Conservation (phyloP, 2,888 invertebrate genomes). For the Aethes cnicana region DNA sequence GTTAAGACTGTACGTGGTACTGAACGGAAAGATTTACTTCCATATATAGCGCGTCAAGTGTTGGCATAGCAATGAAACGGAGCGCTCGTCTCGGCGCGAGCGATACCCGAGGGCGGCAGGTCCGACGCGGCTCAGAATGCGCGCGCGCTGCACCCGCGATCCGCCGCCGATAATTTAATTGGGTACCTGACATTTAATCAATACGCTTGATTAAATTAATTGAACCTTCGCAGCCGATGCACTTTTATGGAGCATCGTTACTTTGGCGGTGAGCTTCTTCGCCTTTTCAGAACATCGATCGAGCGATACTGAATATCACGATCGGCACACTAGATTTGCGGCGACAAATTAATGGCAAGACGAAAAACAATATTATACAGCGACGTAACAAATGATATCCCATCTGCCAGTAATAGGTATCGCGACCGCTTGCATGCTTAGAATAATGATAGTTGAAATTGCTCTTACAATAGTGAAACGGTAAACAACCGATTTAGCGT, state of each 20-base stretch:
- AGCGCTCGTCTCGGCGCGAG: too few relatives aligned
- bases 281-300: constrained; percentile 35
- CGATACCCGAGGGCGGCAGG: constrained; percentile 51
- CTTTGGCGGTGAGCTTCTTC: constrained; percentile 40
- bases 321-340: constrained; percentile 17
- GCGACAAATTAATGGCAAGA: constrained; percentile 40
- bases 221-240: constrained; percentile 64
- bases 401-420: constrained; percentile 39
- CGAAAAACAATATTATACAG: constrained; percentile 40
- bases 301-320: constrained; percentile 31
- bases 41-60: constrained; percentile 53
- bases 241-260: constrained; percentile 61
- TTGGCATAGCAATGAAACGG: constrained; percentile 54
- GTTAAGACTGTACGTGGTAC: constrained; percentile 46
- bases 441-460: constrained; percentile 51
- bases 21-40: constrained; percentile 46
- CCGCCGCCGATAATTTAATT: constrained; percentile 71
- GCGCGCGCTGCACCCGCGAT: constrained; percentile 51
- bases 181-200: constrained; percentile 77
- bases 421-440: constrained; percentile 38
- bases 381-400: constrained; percentile 41
- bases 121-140: constrained; percentile 44
- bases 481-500: constrained; percentile 40
- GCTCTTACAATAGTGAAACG: constrained; percentile 49
- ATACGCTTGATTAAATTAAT: constrained; percentile 75